Conservation (phyloP, 2,888 invertebrate species). For the Drosophila subsilvestris region DNA sequence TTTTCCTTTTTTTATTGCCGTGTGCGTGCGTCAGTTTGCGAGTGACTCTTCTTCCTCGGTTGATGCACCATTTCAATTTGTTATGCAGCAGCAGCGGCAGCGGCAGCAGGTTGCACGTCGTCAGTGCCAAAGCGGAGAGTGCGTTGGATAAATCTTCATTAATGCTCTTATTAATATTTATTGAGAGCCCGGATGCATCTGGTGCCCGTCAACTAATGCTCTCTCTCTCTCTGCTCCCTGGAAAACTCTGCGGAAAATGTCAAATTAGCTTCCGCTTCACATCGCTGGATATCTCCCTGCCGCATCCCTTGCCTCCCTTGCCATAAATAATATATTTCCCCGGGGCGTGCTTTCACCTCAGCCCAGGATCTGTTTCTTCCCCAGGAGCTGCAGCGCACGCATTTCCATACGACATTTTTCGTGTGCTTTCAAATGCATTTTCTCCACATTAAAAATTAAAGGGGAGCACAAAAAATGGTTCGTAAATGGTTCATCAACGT, state of each 20-base stretch:
- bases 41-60: constrained; percentile 4
- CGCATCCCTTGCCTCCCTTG: neutral
- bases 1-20: constrained; percentile 48
- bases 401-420: constrained; percentile 10
- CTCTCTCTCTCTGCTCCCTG: neutral
- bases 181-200: constrained; percentile 55
- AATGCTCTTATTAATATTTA: constrained; percentile 82
- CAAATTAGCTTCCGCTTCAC: constrained; percentile 48
- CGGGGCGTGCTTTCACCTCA: constrained; percentile 58
- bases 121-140: neutral
- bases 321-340: constrained; percentile 69
- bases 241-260: constrained; percentile 19
- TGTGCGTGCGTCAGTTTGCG: constrained; percentile 3
- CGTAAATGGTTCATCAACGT: constrained; percentile 64
- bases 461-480: too few species aligned
- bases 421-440: constrained; percentile 34
- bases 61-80: constrained; percentile 47
- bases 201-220: constrained; percentile 12
- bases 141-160: constrained; percentile 77
- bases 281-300: neutral
- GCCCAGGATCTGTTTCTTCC: constrained; percentile 6
- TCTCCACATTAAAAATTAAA: neutral
- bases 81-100: constrained; percentile 12
- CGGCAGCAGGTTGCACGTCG: neutral
- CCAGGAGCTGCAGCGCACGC: neutral